Evolutionary conservation across 2,797 vertebrate species (phyloP).

Genomic region (Prunella strophiata): DNA sequence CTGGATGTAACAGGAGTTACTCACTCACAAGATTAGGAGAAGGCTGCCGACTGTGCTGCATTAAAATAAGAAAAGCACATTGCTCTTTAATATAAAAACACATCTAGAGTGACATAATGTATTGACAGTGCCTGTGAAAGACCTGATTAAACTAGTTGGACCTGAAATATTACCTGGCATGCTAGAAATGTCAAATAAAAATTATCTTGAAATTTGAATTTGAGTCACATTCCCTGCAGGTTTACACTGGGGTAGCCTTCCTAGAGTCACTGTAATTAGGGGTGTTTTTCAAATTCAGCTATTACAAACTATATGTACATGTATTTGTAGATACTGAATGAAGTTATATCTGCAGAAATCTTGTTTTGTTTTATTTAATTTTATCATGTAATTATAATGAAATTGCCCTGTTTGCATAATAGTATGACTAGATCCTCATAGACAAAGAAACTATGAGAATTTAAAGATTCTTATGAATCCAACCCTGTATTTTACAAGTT

Average conservation of each 20-base stretch:
- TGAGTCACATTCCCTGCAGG: neutral
- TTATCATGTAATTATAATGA: neutral
- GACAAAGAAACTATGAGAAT: neutral
- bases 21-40: neutral
- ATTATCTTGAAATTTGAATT: neutral
- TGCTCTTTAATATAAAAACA: neutral
- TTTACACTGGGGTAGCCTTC: neutral
- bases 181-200: constrained; percentile 11
- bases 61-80: constrained; percentile 12
- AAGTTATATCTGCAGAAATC: neutral
- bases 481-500: neutral
- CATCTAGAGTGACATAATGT: neutral
- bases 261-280: neutral
- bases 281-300: neutral
- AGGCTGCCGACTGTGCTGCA: neutral
- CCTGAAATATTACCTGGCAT: neutral
- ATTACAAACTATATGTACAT: neutral
- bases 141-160: constrained; percentile 1
- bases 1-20: neutral
- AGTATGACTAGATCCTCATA: neutral
- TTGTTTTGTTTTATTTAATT: neutral
- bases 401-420: neutral
- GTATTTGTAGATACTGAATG: neutral
- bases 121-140: constrained; percentile 14
- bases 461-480: neutral